Evolutionary conservation across 2,888 invertebrate species (phyloP).

Genomic region (Scaptomyza polygonia): DNA sequence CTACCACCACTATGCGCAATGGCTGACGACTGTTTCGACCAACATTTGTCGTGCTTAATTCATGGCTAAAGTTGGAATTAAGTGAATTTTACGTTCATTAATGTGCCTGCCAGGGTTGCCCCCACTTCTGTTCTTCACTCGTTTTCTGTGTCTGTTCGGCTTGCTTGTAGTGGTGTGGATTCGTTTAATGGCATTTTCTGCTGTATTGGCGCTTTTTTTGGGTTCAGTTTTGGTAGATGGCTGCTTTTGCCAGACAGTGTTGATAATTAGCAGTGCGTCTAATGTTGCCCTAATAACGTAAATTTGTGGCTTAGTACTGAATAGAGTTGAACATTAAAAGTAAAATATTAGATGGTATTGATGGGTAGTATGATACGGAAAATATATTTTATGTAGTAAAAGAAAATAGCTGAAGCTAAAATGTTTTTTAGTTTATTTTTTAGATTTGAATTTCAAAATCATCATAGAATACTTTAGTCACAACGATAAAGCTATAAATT

Average conservation of each 20-base stretch:
- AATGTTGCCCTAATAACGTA: conserved; percentile 74
- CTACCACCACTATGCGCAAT: conserved; percentile 14
- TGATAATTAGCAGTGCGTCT: conserved; percentile 75
- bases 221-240: conserved; percentile 16
- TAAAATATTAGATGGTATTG: conserved; percentile 1
- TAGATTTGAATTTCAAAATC: neutral
- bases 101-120: conserved; percentile 74
- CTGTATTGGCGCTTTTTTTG: conserved; percentile 55
- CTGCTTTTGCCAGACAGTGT: conserved; percentile 59
- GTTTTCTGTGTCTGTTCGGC: neutral
- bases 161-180: conserved; percentile 2
- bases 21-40: conserved; percentile 45
- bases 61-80: conserved; percentile 83
- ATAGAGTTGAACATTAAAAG: conserved; percentile 13
- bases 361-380: neutral
- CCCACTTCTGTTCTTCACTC: conserved; percentile 1
- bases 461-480: neutral
- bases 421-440: no score
- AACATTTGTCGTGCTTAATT: conserved; percentile 80
- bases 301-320: conserved; percentile 67
- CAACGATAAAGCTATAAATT: neutral
- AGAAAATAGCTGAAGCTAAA: no score
- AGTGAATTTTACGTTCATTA: conserved; percentile 84
- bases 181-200: conserved; percentile 26
- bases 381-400: no score